Evolutionary conservation across 2,797 vertebrate species (phyloP), one percentile per base, ranked within the genome.

Genomic region (Manis pentadactyla): DNA sequence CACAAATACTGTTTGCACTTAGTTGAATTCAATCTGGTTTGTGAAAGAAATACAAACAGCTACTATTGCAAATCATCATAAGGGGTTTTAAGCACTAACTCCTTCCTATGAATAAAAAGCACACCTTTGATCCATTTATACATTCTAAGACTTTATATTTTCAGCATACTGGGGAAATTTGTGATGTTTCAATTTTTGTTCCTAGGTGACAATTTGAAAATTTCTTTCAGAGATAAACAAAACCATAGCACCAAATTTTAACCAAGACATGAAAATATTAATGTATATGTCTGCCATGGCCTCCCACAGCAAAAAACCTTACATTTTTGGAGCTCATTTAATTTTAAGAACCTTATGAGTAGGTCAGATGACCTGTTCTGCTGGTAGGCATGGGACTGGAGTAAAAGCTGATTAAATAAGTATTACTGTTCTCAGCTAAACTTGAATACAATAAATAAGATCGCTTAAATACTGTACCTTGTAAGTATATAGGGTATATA

Each of bases 141-240:
- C 34, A 39, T 21, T 75, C 49, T 83, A 71, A 96, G 17, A 34
- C 29, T 89, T 63, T 73, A 0, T 82, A 89, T 91, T 92, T 92
- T 94, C 39, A 84, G 31, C 87, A 83, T 71, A 51, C 46, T 73
- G 69, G 53, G 84, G 13, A 92, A 94, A 39, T 87, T 63, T 81
- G n/a, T 93, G 86, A 87, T n/a, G 25, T 87, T 71, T 29, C 31
- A 23, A 29, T 1, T 74, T 94, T 78, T 95, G 25, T n/a, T 92
- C 31, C 37, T 57, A 68, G 29, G 1, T 89, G 64, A 82, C 18
- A 95, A 53, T 92, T 83, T 46, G 37, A 94, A 93, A 93, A 27
- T 92, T 92, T 95, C 55, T 96, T 86, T 75, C 34, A 66, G 49
- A 25, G 42, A 84, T 17, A 74, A 93, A 77, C 14, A 90, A 90